Percentiles rank a stretch among this genome's conserved stretches.
These are phyloP conservation scores for Zaprionus africanus DNA, from an alignment of 1,140 invertebrate genomes.

Conservation along the genomic window DNA sequence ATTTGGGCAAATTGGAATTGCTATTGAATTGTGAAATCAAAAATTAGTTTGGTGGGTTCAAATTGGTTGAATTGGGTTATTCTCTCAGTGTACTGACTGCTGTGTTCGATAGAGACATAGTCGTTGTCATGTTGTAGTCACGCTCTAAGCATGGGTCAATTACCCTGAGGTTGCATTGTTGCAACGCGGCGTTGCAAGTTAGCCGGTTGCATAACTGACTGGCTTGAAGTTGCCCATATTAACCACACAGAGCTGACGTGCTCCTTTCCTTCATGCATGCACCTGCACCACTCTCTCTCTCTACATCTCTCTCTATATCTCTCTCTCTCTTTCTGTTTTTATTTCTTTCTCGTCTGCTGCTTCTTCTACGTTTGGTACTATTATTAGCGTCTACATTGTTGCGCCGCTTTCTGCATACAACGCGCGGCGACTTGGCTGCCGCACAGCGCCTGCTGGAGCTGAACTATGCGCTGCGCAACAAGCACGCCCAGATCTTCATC, in stretches of 20 bases:
- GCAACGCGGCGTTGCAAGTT: slow-evolving; percentile 8
- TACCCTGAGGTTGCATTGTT: slow-evolving; percentile 12
- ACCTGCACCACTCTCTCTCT: not conserved
- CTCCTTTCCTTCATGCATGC: slow-evolving; percentile 11
- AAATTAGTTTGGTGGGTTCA: not conserved
- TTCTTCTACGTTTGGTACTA: slow-evolving; percentile 5
- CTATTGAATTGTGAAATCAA: not conserved
- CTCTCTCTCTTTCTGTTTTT: not conserved
- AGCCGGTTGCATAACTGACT: slow-evolving; percentile 54
- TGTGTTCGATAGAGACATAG: slow-evolving; percentile 3
- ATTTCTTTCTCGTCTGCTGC: not conserved
- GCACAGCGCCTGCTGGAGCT: slow-evolving; percentile 87
- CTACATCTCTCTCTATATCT: not conserved
- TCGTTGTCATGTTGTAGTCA: slow-evolving; percentile 3
- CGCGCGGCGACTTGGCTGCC: slow-evolving; percentile 85
- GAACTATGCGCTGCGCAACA: slow-evolving; percentile 88
- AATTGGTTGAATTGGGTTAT: not conserved
- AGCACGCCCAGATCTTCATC: slow-evolving; percentile 88
- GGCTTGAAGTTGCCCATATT: slow-evolving; percentile 19
- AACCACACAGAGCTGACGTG: slow-evolving; percentile 29
- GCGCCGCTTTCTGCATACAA: slow-evolving; percentile 84
- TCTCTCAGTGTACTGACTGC: not conserved
- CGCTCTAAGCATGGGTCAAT: slow-evolving; percentile 13
- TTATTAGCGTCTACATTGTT: slow-evolving; percentile 58
- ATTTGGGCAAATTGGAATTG: not conserved